Percentiles rank a stretch among this genome's conserved stretches.
Conservation (phyloP, 2,113 vertebrate species). For the Lepidiolamprologus cunningtoni region DNA sequence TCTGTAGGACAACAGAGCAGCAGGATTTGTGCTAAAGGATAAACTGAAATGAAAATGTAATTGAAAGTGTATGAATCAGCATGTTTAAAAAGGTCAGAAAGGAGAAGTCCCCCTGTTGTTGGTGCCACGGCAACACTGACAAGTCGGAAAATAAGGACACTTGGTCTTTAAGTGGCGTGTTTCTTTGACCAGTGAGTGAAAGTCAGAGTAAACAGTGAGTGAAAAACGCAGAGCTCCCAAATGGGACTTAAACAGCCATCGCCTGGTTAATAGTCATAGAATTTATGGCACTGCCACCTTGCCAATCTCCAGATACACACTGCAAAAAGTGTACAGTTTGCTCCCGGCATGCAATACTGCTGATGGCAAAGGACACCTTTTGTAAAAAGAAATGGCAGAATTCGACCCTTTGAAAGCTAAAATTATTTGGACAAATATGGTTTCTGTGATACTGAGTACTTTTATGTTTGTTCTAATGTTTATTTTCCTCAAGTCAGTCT, state of each 20-base stretch:
- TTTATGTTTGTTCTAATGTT: background rate
- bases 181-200: background rate
- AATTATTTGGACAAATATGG: background rate
- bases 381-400: background rate
- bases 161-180: background rate
- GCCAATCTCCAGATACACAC: background rate
- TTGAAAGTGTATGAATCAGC: background rate
- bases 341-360: background rate
- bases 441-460: background rate
- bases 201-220: background rate
- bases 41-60: background rate
- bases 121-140: background rate
- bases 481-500: background rate
- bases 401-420: background rate
- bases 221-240: background rate
- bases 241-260: background rate
- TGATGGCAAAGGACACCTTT: background rate
- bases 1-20: background rate
- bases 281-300: background rate
- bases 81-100: background rate
- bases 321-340: background rate
- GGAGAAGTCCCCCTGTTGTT: background rate
- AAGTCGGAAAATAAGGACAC: background rate
- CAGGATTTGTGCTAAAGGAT: background rate
- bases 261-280: background rate